These are phyloP conservation scores for Probaryconus sp. DNA, from an alignment of 1,140 invertebrate genomes.

Conservation along the genomic window DNA sequence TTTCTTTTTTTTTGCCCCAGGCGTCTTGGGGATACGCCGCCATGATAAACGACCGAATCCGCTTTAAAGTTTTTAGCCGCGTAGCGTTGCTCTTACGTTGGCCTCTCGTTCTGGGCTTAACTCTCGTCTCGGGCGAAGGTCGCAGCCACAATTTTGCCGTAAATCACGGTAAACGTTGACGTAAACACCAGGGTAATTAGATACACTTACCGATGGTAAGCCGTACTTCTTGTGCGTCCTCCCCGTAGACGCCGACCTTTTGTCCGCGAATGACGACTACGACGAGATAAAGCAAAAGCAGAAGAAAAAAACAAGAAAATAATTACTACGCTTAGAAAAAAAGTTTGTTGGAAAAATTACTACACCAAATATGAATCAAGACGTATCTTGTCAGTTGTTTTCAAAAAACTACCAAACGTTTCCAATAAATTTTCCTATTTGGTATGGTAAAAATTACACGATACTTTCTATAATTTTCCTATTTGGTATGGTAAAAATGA, in stretches of 20 bases:
- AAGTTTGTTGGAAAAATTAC: too few relatives aligned
- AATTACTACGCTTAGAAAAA: too few relatives aligned
- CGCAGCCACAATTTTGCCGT: constrained; percentile 76
- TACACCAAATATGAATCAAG: too few relatives aligned
- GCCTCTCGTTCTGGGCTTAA: constrained; percentile 58
- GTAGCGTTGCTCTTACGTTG: constrained; percentile 40
- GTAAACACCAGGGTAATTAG: constrained; percentile 78
- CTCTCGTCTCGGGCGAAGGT: constrained; percentile 71
- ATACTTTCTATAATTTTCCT: too few relatives aligned
- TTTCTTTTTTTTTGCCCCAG: constrained; percentile 70
- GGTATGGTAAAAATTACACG: too few relatives aligned
- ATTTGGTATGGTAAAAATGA: too few relatives aligned
- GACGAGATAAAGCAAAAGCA: constrained; percentile 38
- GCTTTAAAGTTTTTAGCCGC: constrained; percentile 72
- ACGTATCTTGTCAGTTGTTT: too few relatives aligned
- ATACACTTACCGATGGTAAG: constrained; percentile 73
- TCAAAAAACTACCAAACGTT: too few relatives aligned
- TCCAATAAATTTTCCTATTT: too few relatives aligned
- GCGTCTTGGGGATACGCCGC: constrained; percentile 65
- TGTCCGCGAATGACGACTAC: constrained; percentile 27
- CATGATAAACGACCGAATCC: constrained; percentile 77
- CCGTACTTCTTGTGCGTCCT: constrained; percentile 62
- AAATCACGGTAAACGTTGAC: constrained; percentile 78
- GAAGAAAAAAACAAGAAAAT: too few relatives aligned
- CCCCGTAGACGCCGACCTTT: constrained; percentile 56